Evolutionary conservation across 2,888 invertebrate genomes (phyloP).

Genomic region (Drosophila lutescens): DNA sequence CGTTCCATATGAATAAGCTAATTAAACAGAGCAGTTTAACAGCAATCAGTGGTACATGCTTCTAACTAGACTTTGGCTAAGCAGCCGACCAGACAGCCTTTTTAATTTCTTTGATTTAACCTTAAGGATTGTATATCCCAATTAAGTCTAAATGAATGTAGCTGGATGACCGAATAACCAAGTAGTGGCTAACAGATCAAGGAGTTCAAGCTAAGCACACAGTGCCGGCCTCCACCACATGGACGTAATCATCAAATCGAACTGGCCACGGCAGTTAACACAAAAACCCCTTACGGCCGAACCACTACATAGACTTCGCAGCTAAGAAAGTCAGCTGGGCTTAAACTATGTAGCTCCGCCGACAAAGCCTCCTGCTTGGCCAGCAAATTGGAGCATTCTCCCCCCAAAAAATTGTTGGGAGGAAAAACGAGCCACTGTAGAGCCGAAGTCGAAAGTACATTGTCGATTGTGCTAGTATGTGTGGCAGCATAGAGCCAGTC

Average conservation of each 20-base stretch:
- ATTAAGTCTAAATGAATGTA: neutral
- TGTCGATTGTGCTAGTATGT: conserved; percentile 26
- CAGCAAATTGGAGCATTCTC: conserved; percentile 44
- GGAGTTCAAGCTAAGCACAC: neutral
- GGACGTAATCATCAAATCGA: conserved; percentile 6
- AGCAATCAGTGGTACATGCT: neutral
- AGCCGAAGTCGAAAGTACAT: conserved; percentile 5
- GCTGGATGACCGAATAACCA: neutral
- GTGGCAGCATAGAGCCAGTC: conserved; percentile 40
- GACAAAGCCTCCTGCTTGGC: conserved; percentile 1
- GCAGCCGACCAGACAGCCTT: neutral
- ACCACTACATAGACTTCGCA: neutral
- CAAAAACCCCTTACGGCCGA: conserved; percentile 5
- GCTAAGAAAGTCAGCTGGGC: conserved; percentile 9
- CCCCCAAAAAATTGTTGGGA: conserved; percentile 22
- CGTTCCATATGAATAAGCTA: conserved; percentile 27
- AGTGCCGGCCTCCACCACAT: neutral
- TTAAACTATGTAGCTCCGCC: neutral
- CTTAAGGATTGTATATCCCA: neutral
- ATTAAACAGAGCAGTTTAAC: neutral
- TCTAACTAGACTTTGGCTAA: neutral
- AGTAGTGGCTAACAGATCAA: neutral
- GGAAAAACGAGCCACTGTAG: conserved; percentile 18
- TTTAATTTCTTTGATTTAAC: neutral
- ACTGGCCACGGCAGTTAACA: neutral